Evolutionary conservation across 2,888 invertebrate genomes (phyloP).

Genomic region (Cetonia aurata): DNA sequence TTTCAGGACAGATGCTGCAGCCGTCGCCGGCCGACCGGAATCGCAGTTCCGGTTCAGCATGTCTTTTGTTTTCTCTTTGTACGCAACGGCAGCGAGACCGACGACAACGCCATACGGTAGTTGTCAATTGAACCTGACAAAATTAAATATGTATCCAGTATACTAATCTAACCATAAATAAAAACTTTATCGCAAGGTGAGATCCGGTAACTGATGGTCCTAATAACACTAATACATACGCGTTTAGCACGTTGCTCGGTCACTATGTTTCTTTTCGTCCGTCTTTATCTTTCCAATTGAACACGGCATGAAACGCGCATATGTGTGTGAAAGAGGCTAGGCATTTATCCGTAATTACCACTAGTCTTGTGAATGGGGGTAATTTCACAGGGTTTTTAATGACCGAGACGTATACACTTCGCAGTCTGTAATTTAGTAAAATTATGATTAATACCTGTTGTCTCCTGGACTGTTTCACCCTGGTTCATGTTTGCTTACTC

Average conservation of each 20-base stretch:
- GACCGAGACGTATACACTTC: conserved; percentile 48
- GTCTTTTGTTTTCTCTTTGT: conserved; percentile 59
- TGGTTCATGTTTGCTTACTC: not conserved
- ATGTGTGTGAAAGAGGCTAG: conserved; percentile 10
- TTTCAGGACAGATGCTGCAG: conserved; percentile 58
- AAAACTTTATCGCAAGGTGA: conserved; percentile 57
- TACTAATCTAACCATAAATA: conserved; percentile 58
- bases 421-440: conserved; percentile 13
- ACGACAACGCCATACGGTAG: conserved; percentile 59
- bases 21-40: conserved; percentile 61
- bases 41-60: conserved; percentile 65
- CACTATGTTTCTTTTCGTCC: not conserved
- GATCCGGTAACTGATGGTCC: conserved; percentile 42
- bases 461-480: not conserved
- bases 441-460: conserved; percentile 28
- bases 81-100: conserved; percentile 35
- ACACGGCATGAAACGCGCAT: not conserved
- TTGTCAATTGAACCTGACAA: conserved; percentile 59
- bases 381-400: conserved; percentile 52
- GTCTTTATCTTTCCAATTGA: conserved; percentile 20
- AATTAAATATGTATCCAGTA: conserved; percentile 62
- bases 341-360: conserved; percentile 39
- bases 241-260: conserved; percentile 16
- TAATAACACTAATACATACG: conserved; percentile 23
- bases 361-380: conserved; percentile 52